These are phyloP conservation scores for Scaptodrosophila latifasciaeformis DNA, from an alignment of 2,888 invertebrate genomes.

Conservation along the genomic window DNA sequence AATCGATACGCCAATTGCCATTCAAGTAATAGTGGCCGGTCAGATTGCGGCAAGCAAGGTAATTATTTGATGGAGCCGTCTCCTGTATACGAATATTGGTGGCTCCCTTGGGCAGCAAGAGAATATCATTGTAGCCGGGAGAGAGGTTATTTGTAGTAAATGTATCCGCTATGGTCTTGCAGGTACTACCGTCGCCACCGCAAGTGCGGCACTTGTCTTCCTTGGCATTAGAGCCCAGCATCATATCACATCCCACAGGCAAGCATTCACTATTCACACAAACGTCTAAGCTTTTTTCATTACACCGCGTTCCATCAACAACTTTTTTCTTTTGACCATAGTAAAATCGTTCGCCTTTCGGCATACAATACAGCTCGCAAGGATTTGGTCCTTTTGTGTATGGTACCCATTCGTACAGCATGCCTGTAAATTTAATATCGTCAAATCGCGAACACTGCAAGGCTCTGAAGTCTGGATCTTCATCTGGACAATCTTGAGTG, in stretches of 20 bases:
- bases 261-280: constrained; percentile 96
- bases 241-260: constrained; percentile 95
- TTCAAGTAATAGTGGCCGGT: constrained; percentile 92
- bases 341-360: constrained; percentile 92
- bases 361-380: constrained; percentile 97
- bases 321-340: constrained; percentile 88
- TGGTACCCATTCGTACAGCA: constrained; percentile 90
- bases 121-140: constrained; percentile 92
- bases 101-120: constrained; percentile 94
- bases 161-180: constrained; percentile 84
- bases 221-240: constrained; percentile 89
- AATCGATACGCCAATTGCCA: constrained; percentile 95
- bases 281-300: constrained; percentile 88
- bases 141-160: constrained; percentile 84
- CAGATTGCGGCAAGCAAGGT: constrained; percentile 89
- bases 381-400: constrained; percentile 91
- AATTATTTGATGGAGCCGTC: constrained; percentile 88
- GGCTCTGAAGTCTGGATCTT: constrained; percentile 86
- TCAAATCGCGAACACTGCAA: constrained; percentile 94
- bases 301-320: constrained; percentile 88
- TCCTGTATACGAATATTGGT: constrained; percentile 91
- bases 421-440: constrained; percentile 86
- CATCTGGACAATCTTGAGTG: constrained; percentile 90
- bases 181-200: constrained; percentile 92
- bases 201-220: constrained; percentile 95